Evolutionary conservation across 2,888 invertebrate species (phyloP).

Genomic region (Tetranychus piercei): DNA sequence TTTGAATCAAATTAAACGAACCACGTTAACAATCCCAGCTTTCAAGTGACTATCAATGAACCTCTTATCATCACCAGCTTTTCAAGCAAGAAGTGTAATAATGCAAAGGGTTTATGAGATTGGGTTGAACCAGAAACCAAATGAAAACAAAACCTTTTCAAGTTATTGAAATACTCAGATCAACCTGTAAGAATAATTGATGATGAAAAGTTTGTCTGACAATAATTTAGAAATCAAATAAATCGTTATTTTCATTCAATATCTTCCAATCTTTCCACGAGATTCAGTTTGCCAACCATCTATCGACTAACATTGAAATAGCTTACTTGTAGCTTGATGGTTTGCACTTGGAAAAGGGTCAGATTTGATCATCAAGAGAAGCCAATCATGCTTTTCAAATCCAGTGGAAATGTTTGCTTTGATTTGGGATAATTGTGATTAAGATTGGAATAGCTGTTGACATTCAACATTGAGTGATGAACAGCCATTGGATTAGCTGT

Average conservation of each 20-base stretch:
- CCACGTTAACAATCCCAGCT: not conserved
- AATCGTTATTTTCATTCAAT: not conserved
- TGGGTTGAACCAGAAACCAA: no score
- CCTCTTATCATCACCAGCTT: not conserved
- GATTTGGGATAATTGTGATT: no score
- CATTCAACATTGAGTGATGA: not conserved
- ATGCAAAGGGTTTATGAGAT: no score
- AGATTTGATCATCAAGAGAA: no score
- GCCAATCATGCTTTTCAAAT: no score
- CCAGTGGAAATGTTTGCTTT: no score
- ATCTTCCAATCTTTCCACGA: not conserved
- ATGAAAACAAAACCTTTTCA: no score
- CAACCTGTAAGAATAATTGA: no score
- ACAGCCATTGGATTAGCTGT: not conserved
- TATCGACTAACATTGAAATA: not conserved
- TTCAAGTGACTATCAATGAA: constrained; percentile 1
- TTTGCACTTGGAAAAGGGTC: no score
- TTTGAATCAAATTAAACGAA: not conserved
- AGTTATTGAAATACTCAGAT: no score
- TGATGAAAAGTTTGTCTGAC: not conserved
- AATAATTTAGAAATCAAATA: not conserved
- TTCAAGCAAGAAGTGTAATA: not conserved
- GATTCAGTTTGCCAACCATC: not conserved
- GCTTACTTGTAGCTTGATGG: no score
- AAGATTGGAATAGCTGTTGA: no score